Percentiles rank a stretch among this genome's conserved stretches.
phyloP scores from a whole-genome alignment of 2,888 invertebrate species.

The Catocala nupta region DNA sequence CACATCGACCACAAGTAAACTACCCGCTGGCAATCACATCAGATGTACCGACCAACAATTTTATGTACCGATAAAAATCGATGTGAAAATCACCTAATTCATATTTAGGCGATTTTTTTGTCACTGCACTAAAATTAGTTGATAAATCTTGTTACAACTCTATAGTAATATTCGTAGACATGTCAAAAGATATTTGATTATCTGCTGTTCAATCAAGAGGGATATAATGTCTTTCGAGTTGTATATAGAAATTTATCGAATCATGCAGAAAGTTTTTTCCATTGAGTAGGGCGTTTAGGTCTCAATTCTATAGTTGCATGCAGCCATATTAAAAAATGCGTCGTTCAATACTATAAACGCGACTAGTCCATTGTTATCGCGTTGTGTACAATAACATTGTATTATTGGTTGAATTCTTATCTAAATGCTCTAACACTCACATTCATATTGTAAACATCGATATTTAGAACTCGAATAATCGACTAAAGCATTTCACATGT shows the following conservation, averaged over 20 bases:
- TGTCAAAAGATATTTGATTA: no score
- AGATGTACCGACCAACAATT: constrained; percentile 8
- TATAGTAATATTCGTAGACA: no score
- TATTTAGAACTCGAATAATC: constrained; percentile 22
- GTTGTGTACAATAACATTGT: background rate
- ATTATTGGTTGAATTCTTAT: no score
- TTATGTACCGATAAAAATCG: no score
- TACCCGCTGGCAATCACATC: background rate
- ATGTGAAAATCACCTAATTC: no score
- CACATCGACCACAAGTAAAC: constrained; percentile 68
- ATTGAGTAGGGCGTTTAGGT: background rate
- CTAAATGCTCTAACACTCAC: background rate
- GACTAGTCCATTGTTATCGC: constrained; percentile 15
- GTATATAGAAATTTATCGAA: background rate
- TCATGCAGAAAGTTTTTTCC: background rate
- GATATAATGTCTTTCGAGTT: no score
- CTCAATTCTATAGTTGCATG: background rate
- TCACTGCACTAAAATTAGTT: no score
- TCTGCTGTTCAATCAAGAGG: no score
- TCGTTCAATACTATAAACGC: constrained; percentile 7
- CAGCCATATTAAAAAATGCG: constrained; percentile 6
- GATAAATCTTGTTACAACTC: no score
- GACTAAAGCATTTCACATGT: constrained; percentile 11
- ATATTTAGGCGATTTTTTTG: no score
- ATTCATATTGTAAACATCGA: background rate